Evolutionary conservation across 2,113 vertebrate genomes (phyloP).

Genomic region (Lycocorax pyrrhopterus): DNA sequence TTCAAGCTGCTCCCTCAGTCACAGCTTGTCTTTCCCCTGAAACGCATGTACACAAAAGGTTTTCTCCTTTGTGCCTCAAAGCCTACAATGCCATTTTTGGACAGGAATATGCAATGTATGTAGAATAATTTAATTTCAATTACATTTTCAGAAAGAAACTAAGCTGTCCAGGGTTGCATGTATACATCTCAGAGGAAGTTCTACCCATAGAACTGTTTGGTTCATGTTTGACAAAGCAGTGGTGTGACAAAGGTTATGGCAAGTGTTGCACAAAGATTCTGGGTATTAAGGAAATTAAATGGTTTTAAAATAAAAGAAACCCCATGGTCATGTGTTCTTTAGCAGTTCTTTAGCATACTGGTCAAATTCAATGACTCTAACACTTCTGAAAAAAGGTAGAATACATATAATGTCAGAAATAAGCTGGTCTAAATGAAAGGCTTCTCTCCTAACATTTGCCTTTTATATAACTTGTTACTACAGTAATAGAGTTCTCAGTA

Average conservation of each 20-base stretch:
- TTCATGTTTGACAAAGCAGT: background rate
- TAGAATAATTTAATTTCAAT: constrained; percentile 33
- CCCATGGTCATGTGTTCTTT: constrained; percentile 6
- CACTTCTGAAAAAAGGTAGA: background rate
- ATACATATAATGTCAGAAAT: constrained; percentile 19
- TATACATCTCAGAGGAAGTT: background rate
- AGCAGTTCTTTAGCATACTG: background rate
- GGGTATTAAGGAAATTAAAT: constrained; percentile 7
- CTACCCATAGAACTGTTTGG: background rate
- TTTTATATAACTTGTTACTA: constrained; percentile 31
- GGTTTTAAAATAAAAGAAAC: constrained; percentile 17
- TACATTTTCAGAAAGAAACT: constrained; percentile 1
- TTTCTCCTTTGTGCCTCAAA: background rate
- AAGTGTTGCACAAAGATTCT: constrained; percentile 2
- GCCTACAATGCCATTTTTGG: background rate
- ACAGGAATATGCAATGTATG: background rate
- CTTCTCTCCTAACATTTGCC: background rate
- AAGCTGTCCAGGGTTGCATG: background rate
- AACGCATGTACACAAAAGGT: background rate
- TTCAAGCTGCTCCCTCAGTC: background rate
- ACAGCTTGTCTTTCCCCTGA: background rate
- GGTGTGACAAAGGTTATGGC: background rate
- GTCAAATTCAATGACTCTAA: constrained; percentile 18
- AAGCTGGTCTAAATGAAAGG: constrained; percentile 24
- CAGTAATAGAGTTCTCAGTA: constrained; percentile 52